phyloP scores from a whole-genome alignment of 2,797 vertebrate species.

The Centropyge bicolor region DNA sequence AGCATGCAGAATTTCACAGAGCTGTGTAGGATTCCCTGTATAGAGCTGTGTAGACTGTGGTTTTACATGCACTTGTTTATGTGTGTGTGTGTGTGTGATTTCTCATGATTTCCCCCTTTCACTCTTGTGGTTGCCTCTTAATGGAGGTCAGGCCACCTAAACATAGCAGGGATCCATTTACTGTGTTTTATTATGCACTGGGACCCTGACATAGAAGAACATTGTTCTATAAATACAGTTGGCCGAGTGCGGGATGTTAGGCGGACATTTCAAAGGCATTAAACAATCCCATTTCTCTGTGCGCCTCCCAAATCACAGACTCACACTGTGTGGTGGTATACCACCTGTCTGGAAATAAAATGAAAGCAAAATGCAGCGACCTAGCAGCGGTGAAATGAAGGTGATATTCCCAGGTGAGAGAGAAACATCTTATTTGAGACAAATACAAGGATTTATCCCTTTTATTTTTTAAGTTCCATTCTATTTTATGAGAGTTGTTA shows the following conservation, averaged over 20 bases:
- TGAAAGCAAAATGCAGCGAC: constrained; percentile 10
- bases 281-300: constrained; percentile 49
- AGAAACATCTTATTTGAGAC: constrained; percentile 5
- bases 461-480: not conserved
- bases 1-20: constrained; percentile 9
- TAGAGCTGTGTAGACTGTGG: not conserved
- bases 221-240: constrained; percentile 82
- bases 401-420: constrained; percentile 6
- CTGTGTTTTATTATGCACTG: constrained; percentile 83
- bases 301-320: constrained; percentile 32
- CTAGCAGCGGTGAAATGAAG: constrained; percentile 11
- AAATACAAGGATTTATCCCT: not conserved
- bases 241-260: constrained; percentile 39
- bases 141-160: constrained; percentile 77
- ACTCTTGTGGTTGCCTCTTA: constrained; percentile 65
- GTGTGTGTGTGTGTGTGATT: constrained; percentile 13
- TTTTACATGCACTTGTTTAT: constrained; percentile 2
- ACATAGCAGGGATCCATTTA: constrained; percentile 83
- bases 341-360: constrained; percentile 35
- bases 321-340: constrained; percentile 1
- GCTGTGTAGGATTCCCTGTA: constrained; percentile 2
- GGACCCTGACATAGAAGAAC: constrained; percentile 74
- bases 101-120: constrained; percentile 60
- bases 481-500: not conserved
- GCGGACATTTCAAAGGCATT: constrained; percentile 63